Evolutionary conservation across 2,888 invertebrate genomes (phyloP), one percentile per base, ranked within the genome.

Genomic region (Pollenia amentaria): DNA sequence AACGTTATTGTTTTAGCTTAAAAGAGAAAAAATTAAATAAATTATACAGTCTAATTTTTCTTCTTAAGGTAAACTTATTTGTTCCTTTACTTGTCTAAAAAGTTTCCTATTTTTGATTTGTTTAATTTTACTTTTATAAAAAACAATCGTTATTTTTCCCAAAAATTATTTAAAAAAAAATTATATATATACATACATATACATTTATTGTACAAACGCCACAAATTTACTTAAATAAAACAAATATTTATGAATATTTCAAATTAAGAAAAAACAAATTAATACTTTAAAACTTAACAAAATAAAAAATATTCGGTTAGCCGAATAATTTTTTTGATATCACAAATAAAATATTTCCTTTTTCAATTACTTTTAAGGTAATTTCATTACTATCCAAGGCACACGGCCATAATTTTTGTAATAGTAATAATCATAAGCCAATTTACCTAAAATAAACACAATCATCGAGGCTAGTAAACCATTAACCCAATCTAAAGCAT

Each of bases 301-400:
- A 3, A 18, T 48, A 18, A 2, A 29, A 12, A 55, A 55, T 55
- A 55, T 29, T 53, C 42, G 12, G 1, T 53, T 29, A 44, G 16
- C 10, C 21, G 40, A 38, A 12, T 10, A 21, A 16, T 69, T 51
- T 64, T 44, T 46, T 38, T 65, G 48, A 65, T 77, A 83, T 83
- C 83, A 83, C 77, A 69, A 65, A 42, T 14, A 9, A 72, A 4
- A n/a, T 16, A 29, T 21, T 29, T 18, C 12, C 18, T 14, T 38
- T 29, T 51, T 21, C 9, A 14, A 14, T 44, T 53, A 12, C 21
- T 18, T 69, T 93, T 93, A 96, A 42, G 97, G 97, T 93, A 97
- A 94, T 93, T 97, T 96, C 69, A 96, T 95, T 2, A 97, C 97
- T 88, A 97, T 95, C 97, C 97, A 97, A 0, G 97, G 97, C 85